phyloP scores from a whole-genome alignment of 2,888 invertebrate species.

The Leucania comma region DNA sequence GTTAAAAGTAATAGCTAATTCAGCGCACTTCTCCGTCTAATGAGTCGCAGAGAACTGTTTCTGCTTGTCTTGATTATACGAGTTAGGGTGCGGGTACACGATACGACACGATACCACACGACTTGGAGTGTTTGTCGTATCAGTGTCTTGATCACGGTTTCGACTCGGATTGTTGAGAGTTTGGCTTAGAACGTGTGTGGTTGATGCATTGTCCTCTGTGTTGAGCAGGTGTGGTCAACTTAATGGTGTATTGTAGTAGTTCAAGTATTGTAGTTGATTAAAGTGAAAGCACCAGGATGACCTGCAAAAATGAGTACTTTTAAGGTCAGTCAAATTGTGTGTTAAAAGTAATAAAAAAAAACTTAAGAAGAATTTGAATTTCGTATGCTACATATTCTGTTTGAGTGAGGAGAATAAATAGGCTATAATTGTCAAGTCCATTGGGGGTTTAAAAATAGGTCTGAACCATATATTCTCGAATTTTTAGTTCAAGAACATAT shows the following conservation, averaged over 20 bases:
- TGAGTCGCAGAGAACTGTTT: slow-evolving; percentile 47
- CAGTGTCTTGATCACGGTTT: slow-evolving; percentile 16
- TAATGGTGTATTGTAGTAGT: background rate
- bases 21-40: slow-evolving; percentile 49
- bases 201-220: background rate
- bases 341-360: too few species aligned
- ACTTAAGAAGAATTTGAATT: too few species aligned
- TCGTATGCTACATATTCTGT: too few species aligned
- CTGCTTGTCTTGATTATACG: slow-evolving; percentile 48
- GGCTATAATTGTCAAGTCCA: too few species aligned
- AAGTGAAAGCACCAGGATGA: too few species aligned
- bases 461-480: too few species aligned
- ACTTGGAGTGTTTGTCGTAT: slow-evolving; percentile 5
- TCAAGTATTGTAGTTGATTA: background rate
- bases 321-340: too few species aligned
- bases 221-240: background rate
- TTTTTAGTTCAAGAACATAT: too few species aligned
- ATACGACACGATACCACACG: background rate
- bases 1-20: slow-evolving; percentile 65
- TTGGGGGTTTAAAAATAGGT: too few species aligned
- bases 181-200: background rate
- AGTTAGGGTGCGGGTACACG: slow-evolving; percentile 13
- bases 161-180: background rate
- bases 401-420: too few species aligned
- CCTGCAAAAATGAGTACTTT: too few species aligned